Conservation (phyloP, 23 tunicate species). For the Halocynthia aurantium region DNA sequence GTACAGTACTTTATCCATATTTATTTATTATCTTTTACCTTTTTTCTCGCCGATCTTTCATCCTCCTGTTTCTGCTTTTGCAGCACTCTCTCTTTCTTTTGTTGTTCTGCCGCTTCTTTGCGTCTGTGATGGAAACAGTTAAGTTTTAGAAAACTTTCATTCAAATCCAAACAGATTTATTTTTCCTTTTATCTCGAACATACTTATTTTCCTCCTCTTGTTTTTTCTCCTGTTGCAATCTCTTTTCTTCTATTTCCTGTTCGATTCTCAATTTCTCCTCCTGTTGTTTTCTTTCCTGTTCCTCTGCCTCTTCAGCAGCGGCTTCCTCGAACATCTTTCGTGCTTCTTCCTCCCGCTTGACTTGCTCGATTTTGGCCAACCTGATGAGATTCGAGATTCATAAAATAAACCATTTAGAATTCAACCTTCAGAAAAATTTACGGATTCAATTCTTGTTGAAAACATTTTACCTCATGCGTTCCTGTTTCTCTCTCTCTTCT, state of each 20-base stretch:
- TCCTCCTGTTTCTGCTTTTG: constrained; percentile 67
- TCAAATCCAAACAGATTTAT: not conserved
- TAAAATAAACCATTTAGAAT: not conserved
- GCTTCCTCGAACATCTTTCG: constrained; percentile 28
- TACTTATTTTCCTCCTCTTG: not conserved
- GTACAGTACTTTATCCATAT: no score
- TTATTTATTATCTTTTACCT: constrained; percentile 16
- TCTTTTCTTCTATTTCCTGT: not conserved
- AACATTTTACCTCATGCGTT: constrained; percentile 31
- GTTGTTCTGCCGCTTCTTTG: constrained; percentile 53
- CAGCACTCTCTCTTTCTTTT: constrained; percentile 29
- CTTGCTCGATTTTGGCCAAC: constrained; percentile 17
- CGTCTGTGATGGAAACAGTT: not conserved
- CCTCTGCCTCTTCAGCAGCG: constrained; percentile 11
- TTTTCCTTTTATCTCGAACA: not conserved
- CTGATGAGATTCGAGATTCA: not conserved
- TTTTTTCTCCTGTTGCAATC: not conserved
- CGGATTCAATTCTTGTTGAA: not conserved
- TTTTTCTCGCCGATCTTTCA: constrained; percentile 59
- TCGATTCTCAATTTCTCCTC: constrained; percentile 17
- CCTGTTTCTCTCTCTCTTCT: constrained; percentile 54
- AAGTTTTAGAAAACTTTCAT: not conserved
- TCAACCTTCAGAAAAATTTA: not conserved
- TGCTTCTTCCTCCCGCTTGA: constrained; percentile 26
- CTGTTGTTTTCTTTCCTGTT: not conserved